Percentiles rank a stretch among this genome's conserved stretches.
These are phyloP conservation scores for Streptopelia turtur DNA, from an alignment of 2,797 vertebrate genomes.

Conservation along the genomic window DNA sequence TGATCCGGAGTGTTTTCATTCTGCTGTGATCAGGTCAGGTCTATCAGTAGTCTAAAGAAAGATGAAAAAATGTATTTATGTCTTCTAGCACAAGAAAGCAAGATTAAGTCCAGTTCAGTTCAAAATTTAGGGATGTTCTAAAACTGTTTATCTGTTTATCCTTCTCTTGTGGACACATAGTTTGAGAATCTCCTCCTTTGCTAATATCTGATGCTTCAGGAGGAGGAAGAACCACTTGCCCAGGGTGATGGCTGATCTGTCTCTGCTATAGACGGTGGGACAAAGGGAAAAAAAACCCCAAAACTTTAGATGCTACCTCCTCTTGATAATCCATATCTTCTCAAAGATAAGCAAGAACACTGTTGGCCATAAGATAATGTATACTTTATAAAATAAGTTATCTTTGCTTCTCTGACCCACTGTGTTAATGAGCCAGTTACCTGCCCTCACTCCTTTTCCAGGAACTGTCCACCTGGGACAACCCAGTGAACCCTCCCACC, in stretches of 20 bases:
- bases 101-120: background rate
- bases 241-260: background rate
- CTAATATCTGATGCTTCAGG: background rate
- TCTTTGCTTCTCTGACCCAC: background rate
- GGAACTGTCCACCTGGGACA: background rate
- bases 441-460: background rate
- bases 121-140: background rate
- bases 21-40: background rate
- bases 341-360: background rate
- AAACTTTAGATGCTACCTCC: background rate
- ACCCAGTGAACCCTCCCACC: background rate
- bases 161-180: background rate
- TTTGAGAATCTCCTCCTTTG: background rate
- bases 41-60: background rate
- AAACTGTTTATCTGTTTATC: slow-evolving; percentile 35
- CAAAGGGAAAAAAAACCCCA: background rate
- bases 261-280: background rate
- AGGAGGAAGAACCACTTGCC: background rate
- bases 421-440: background rate
- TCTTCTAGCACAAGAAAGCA: slow-evolving; percentile 14
- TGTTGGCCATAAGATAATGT: background rate
- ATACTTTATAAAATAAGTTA: background rate
- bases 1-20: background rate
- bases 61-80: background rate
- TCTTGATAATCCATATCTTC: slow-evolving; percentile 18